These are phyloP conservation scores for Argyresthia goedartella DNA, from an alignment of 2,888 invertebrate genomes.

Conservation along the genomic window DNA sequence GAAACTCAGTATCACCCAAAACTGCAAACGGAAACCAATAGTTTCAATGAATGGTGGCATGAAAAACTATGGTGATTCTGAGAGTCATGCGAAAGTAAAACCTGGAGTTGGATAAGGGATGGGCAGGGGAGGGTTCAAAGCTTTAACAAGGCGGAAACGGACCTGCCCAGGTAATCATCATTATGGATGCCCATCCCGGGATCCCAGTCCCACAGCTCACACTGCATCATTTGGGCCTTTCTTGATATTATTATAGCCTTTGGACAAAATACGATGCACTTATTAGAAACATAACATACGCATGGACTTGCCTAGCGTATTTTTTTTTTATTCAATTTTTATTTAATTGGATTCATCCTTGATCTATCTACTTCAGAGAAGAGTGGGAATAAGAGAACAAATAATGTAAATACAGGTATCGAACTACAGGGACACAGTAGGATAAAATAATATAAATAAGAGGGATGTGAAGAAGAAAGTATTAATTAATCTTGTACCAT, in stretches of 20 bases:
- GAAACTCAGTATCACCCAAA: slow-evolving; percentile 2
- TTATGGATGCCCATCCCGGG: slow-evolving; percentile 82
- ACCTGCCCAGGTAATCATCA: slow-evolving; percentile 91
- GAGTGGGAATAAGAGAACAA: too few relatives aligned
- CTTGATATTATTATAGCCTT: slow-evolving; percentile 84
- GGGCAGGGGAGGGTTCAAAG: neutral
- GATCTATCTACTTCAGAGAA: too few relatives aligned
- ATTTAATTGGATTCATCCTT: too few relatives aligned
- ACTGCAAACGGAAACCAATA: neutral
- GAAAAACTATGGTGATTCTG: neutral
- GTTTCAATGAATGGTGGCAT: neutral
- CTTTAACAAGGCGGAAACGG: slow-evolving; percentile 31
- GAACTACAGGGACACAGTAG: too few relatives aligned
- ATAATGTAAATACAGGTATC: too few relatives aligned
- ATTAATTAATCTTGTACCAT: neutral
- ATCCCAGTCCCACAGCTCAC: slow-evolving; percentile 89
- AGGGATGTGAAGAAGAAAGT: neutral
- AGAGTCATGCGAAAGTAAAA: slow-evolving; percentile 1
- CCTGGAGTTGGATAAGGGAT: neutral
- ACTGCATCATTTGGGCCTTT: slow-evolving; percentile 79
- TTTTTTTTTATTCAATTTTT: too few relatives aligned
- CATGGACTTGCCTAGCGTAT: neutral
- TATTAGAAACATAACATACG: slow-evolving; percentile 11
- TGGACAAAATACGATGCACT: slow-evolving; percentile 40
- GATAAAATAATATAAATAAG: neutral